phyloP scores from a whole-genome alignment of 2,888 invertebrate genomes.

The Byasa hedistus region DNA sequence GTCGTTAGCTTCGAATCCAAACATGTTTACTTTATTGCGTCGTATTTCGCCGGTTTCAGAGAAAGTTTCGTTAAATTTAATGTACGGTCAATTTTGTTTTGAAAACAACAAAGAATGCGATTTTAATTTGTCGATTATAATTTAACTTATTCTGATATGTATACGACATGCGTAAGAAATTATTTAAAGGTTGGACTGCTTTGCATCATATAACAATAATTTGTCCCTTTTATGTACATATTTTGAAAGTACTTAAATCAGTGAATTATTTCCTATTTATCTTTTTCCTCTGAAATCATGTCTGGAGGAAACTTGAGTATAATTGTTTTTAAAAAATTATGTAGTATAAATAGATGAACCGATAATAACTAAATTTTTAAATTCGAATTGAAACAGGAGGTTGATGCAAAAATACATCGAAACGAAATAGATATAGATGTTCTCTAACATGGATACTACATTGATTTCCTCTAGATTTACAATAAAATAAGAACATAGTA shows the following conservation, averaged over 20 bases:
- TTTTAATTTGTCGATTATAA: slow-evolving; percentile 53
- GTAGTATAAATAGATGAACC: too few species aligned
- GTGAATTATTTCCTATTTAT: neutral
- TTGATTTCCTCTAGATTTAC: neutral
- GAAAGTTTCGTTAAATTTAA: slow-evolving; percentile 49
- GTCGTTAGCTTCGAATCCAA: slow-evolving; percentile 42
- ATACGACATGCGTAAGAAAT: slow-evolving; percentile 34
- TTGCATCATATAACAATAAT: neutral
- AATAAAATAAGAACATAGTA: slow-evolving; percentile 1
- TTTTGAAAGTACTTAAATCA: neutral
- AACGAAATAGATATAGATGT: neutral
- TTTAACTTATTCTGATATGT: slow-evolving; percentile 34
- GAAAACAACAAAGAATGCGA: slow-evolving; percentile 45
- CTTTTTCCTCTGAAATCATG: neutral
- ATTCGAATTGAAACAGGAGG: too few species aligned
- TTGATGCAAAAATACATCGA: neutral
- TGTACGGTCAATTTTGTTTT: slow-evolving; percentile 42
- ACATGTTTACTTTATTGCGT: slow-evolving; percentile 33
- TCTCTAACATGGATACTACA: neutral
- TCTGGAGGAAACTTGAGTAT: too few species aligned
- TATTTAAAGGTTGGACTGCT: slow-evolving; percentile 14
- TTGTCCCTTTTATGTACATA: neutral
- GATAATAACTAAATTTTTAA: too few species aligned
- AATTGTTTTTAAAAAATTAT: too few species aligned
- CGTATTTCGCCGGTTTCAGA: slow-evolving; percentile 39